A percentile compares a stretch with the other conserved stretches of the same genome.
Evolutionary conservation across 2,797 vertebrate species (phyloP).

Genomic region (Falco naumanni): DNA sequence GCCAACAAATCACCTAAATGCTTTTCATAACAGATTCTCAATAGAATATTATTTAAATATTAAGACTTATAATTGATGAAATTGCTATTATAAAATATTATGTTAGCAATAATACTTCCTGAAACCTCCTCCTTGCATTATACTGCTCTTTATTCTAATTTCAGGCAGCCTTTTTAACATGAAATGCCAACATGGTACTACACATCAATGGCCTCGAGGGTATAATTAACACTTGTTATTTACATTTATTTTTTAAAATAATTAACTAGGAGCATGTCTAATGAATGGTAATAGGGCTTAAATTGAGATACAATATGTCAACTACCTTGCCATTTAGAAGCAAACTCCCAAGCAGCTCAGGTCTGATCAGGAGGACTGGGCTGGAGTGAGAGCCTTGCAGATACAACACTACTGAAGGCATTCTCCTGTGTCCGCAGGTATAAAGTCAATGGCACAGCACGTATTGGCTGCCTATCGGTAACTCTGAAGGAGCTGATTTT

Average conservation of each 20-base stretch:
- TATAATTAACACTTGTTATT: slow-evolving; percentile 71
- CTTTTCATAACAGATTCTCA: neutral
- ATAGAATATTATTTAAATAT: slow-evolving; percentile 40
- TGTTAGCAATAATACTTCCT: neutral
- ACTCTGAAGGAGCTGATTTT: slow-evolving; percentile 1
- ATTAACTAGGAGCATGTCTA: slow-evolving; percentile 59
- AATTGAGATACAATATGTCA: slow-evolving; percentile 60
- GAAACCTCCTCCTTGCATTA: slow-evolving; percentile 2
- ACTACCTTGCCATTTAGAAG: slow-evolving; percentile 51
- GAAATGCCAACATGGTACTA: slow-evolving; percentile 38
- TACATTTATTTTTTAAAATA: slow-evolving; percentile 70
- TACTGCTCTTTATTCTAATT: slow-evolving; percentile 36
- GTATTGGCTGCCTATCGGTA: neutral
- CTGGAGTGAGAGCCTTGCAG: neutral
- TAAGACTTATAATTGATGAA: slow-evolving; percentile 3
- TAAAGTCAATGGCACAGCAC: neutral
- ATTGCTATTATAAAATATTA: slow-evolving; percentile 26
- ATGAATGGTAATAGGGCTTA: slow-evolving; percentile 64
- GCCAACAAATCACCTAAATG: neutral
- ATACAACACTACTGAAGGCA: neutral
- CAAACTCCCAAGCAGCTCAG: neutral
- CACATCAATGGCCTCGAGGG: slow-evolving; percentile 31
- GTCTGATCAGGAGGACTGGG: neutral
- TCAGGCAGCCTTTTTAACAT: slow-evolving; percentile 27
- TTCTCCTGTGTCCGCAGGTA: neutral